These are phyloP conservation scores for Scaptomyza montana DNA, from an alignment of 1,140 invertebrate species.

Conservation along the genomic window DNA sequence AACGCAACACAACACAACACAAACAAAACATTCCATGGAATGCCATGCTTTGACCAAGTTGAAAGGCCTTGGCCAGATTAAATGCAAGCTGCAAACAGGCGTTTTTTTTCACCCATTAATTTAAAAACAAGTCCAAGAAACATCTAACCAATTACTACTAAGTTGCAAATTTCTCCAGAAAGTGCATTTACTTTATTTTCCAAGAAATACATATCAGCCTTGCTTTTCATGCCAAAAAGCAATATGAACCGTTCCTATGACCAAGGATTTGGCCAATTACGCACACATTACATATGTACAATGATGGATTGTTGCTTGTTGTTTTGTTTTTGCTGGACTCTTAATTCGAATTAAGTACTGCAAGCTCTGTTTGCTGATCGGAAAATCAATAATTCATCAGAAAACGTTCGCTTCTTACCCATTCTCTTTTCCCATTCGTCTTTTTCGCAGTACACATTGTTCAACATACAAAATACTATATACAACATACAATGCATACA, in stretches of 20 bases:
- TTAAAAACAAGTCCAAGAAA: neutral
- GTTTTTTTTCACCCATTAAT: neutral
- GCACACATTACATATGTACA: slow-evolving; percentile 8
- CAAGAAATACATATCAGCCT: slow-evolving; percentile 10
- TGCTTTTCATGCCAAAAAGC: slow-evolving; percentile 70
- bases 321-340: neutral
- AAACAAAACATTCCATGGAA: slow-evolving; percentile 16
- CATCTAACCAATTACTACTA: slow-evolving; percentile 2
- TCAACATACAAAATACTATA: slow-evolving; percentile 23
- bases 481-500: slow-evolving; percentile 35
- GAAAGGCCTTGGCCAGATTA: slow-evolving; percentile 17
- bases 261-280: slow-evolving; percentile 17
- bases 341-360: slow-evolving; percentile 9
- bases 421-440: slow-evolving; percentile 9
- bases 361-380: slow-evolving; percentile 54
- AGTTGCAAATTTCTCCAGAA: neutral
- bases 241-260: neutral
- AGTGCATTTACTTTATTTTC: neutral
- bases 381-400: slow-evolving; percentile 79
- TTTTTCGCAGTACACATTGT: slow-evolving; percentile 26
- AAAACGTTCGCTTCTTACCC: neutral
- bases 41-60: slow-evolving; percentile 1
- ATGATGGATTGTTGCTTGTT: neutral
- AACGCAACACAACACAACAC: slow-evolving; percentile 1
- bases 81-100: neutral